Evolutionary conservation across 2,113 vertebrate species (phyloP).

Genomic region (Nestor notabilis): DNA sequence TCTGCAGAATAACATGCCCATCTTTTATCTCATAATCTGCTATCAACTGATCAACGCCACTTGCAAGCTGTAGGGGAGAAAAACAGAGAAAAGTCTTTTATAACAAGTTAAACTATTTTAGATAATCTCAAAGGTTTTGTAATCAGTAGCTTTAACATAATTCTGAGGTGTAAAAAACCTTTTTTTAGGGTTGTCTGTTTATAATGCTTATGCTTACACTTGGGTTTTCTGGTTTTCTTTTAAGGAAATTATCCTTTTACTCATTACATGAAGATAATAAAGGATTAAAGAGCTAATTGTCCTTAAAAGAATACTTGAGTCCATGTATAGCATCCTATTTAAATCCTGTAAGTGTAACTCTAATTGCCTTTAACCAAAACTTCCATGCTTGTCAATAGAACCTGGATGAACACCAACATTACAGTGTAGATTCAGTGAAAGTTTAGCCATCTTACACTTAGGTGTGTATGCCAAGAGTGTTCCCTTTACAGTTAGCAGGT

Average conservation of each 20-base stretch:
- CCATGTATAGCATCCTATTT: neutral
- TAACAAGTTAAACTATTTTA: neutral
- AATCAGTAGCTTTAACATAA: neutral
- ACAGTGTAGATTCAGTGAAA: neutral
- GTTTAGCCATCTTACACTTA: neutral
- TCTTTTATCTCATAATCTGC: conserved; percentile 83
- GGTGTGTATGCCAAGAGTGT: neutral
- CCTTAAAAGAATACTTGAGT: neutral
- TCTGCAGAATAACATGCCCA: conserved; percentile 80
- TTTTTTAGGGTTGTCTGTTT: neutral
- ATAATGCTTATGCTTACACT: neutral
- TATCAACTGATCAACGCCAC: conserved; percentile 76
- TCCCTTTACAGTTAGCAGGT: neutral
- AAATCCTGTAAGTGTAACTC: neutral
- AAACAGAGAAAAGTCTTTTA: neutral
- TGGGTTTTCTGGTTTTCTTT: neutral
- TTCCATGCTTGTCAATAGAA: neutral
- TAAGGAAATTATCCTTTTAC: neutral
- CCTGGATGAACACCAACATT: neutral
- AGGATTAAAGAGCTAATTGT: neutral
- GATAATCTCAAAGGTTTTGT: neutral
- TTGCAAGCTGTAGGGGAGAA: conserved; percentile 77
- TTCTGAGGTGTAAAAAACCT: neutral
- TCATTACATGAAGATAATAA: neutral
- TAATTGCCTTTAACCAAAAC: neutral